Evolutionary conservation across 1,140 invertebrate species (phyloP), one percentile per base, ranked within the genome.

Genomic region (Daktulosphaira vitifoliae): DNA sequence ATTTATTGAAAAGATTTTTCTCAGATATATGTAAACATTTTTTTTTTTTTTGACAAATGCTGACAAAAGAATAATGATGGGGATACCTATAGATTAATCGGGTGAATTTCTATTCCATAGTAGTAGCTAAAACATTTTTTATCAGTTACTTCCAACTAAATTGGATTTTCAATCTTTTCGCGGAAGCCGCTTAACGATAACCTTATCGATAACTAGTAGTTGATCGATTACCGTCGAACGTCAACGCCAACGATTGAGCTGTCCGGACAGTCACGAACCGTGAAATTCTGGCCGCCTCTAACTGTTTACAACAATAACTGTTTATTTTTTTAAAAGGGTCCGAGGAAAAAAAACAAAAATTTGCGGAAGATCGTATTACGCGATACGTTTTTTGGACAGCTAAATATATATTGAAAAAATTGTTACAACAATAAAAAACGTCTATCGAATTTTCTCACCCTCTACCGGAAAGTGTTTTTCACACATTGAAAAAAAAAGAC

Each of bases 311-410:
- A 48, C 56, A 48, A 62, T 62, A 62, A 62, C 56, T 46, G 42
- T 62, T 1, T 52, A 5, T 54, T 56, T 56, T 62, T 62, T 22
- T 33, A 62, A 48, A 25, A 39, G 56, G 2, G 42, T 20, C 42
- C 11, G 56, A 25, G 22, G 8, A n/a, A 15, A 22, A 20, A 39
- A 22, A 22, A 11, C 53, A n/a, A 62, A 46, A 48, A 62, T 62
- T 62, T 62, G 56, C 56, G 56, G 56, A 62, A 62, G 56, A 62
- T 62, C 56, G 56, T 48, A 62, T 62, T 62, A 62, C 56, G 42
- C n/a, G 22, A 38, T 8, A 23, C 23, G 15, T 56, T 56, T 26
- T 42, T 26, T n/a, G n/a, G 23, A 9, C 52, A 1, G 53, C 29
- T 42, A 56, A n/a, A n/a, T n/a, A n/a, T n/a, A n/a, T n/a, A n/a